Evolutionary conservation across 1,140 invertebrate genomes (phyloP).

Genomic region (Camponotus floridanus): DNA sequence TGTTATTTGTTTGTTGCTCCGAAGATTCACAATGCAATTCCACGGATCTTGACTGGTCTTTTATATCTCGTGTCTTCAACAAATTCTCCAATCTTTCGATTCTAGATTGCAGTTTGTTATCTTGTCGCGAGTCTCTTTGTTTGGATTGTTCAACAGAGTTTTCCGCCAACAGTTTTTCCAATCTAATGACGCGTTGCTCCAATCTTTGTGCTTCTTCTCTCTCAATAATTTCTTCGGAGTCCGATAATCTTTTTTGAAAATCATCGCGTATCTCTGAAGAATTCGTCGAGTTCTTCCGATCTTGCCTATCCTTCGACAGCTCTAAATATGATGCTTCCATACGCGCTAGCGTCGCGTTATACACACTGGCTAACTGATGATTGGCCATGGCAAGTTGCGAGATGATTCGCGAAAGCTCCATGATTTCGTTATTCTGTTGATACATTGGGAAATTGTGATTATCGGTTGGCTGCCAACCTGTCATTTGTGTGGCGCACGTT

Average conservation of each 20-base stretch:
- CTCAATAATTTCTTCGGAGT: neutral
- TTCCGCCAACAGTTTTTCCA: slow-evolving; percentile 51
- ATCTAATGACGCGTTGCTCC: slow-evolving; percentile 42
- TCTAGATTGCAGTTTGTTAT: slow-evolving; percentile 37
- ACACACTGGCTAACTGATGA: slow-evolving; percentile 81
- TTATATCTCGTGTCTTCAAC: neutral
- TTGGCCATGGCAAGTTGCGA: slow-evolving; percentile 82
- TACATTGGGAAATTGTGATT: slow-evolving; percentile 48
- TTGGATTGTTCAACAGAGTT: neutral
- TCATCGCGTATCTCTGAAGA: slow-evolving; percentile 5
- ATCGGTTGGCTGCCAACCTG: slow-evolving; percentile 76
- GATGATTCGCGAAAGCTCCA: slow-evolving; percentile 78
- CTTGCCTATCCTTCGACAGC: slow-evolving; percentile 72
- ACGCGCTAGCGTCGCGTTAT: slow-evolving; percentile 80
- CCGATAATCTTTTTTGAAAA: slow-evolving; percentile 34
- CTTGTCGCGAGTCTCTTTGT: slow-evolving; percentile 13
- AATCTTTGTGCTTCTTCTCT: slow-evolving; percentile 40
- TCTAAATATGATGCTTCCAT: slow-evolving; percentile 80
- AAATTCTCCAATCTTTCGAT: slow-evolving; percentile 57
- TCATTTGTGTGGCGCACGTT: slow-evolving; percentile 77
- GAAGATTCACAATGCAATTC: neutral
- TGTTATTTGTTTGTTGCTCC: neutral
- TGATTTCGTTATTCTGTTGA: slow-evolving; percentile 67
- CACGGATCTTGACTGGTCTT: neutral
- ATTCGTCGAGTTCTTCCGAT: neutral